Conservation (phyloP, 2,888 invertebrate species). For the Dusona sp. region DNA sequence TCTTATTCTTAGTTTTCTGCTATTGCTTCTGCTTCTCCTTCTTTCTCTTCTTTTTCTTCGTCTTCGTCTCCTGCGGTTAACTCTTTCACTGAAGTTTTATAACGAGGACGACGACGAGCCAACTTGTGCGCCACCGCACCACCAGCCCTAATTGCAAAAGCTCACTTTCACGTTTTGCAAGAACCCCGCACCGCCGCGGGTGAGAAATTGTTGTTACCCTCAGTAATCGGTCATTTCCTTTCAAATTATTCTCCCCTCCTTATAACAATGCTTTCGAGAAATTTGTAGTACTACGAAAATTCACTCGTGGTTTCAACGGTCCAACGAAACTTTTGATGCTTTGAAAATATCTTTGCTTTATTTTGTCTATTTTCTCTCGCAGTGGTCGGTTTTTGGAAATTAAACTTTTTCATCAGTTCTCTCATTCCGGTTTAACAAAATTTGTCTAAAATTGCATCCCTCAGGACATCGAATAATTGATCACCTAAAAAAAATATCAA, state of each 20-base stretch:
- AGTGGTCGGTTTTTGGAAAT: neutral
- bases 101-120: slow-evolving; percentile 53
- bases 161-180: slow-evolving; percentile 47
- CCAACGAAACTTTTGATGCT: neutral
- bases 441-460: too few relatives aligned
- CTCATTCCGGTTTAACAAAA: too few relatives aligned
- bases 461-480: too few relatives aligned
- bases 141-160: slow-evolving; percentile 55
- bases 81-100: slow-evolving; percentile 48
- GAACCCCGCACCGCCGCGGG: slow-evolving; percentile 3
- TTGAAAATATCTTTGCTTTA: neutral
- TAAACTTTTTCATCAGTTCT: neutral
- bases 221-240: slow-evolving; percentile 50
- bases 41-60: slow-evolving; percentile 15
- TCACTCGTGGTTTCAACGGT: neutral
- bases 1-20: slow-evolving; percentile 11
- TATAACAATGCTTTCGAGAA: slow-evolving; percentile 13
- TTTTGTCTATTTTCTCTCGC: neutral
- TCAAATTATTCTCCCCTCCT: neutral
- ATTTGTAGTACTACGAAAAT: slow-evolving; percentile 5
- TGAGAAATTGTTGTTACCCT: slow-evolving; percentile 57
- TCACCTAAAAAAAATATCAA: too few relatives aligned
- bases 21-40: slow-evolving; percentile 5
- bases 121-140: slow-evolving; percentile 29
- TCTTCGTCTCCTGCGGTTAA: slow-evolving; percentile 32